Conservation (phyloP, 2,797 vertebrate species). For the Anguilla pacifica region DNA sequence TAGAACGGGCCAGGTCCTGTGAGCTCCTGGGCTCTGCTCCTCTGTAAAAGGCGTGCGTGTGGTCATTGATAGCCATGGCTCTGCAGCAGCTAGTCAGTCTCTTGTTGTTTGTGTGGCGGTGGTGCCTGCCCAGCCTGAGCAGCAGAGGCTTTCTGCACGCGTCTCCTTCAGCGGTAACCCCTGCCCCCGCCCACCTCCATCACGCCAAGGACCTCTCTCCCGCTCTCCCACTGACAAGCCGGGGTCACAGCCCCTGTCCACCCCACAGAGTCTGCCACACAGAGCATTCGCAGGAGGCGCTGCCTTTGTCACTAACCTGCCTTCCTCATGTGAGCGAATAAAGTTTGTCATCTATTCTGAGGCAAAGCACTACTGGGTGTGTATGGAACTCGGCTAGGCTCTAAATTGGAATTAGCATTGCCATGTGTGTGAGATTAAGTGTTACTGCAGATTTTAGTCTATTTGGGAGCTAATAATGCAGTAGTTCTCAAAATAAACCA, state of each 20-base stretch:
- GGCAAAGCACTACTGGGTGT: background rate
- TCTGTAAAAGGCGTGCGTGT: background rate
- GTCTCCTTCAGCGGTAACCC: background rate
- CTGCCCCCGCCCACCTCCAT: background rate
- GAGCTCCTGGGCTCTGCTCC: background rate
- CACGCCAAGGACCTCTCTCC: background rate
- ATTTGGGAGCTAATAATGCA: background rate
- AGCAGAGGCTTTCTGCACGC: background rate
- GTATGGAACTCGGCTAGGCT: background rate
- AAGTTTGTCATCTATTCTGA: background rate
- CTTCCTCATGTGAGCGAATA: background rate
- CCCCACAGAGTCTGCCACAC: background rate
- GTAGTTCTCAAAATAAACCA: background rate
- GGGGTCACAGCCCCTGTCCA: background rate
- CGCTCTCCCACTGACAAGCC: background rate
- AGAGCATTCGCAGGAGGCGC: background rate
- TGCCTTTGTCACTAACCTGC: background rate
- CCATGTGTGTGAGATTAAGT: background rate
- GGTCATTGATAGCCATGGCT: background rate
- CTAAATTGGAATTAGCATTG: background rate
- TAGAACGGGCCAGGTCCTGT: background rate
- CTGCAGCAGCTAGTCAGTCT: constrained; percentile 8
- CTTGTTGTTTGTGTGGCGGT: constrained; percentile 2
- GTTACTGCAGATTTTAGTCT: no score
- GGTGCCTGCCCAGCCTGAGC: background rate